phyloP scores from a whole-genome alignment of 2,113 vertebrate genomes.

The Toxostoma redivivum region DNA sequence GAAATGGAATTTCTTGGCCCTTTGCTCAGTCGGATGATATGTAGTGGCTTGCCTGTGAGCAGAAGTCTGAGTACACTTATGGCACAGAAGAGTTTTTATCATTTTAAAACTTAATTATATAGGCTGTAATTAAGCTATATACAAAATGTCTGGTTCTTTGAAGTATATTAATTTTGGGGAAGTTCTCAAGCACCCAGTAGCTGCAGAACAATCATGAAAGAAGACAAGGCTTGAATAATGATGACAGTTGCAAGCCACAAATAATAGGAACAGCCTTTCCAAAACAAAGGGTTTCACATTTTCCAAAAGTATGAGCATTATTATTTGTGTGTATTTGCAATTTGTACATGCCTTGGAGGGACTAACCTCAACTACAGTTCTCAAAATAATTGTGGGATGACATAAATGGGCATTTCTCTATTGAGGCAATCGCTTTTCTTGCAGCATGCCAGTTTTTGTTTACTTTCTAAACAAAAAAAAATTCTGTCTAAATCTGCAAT shows the following conservation, averaged over 20 bases:
- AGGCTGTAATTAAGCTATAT: slow-evolving; percentile 59
- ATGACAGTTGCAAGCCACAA: slow-evolving; percentile 65
- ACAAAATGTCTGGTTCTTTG: slow-evolving; percentile 57
- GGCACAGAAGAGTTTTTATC: slow-evolving; percentile 39
- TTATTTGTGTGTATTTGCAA: slow-evolving; percentile 62
- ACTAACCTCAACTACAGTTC: slow-evolving; percentile 44
- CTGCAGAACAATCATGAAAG: slow-evolving; percentile 58
- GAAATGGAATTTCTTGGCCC: slow-evolving; percentile 61
- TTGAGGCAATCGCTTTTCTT: slow-evolving; percentile 18
- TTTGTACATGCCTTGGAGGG: slow-evolving; percentile 53
- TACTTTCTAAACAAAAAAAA: neutral
- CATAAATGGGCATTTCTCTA: slow-evolving; percentile 53
- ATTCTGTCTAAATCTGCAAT: neutral
- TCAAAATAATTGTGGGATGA: slow-evolving; percentile 52
- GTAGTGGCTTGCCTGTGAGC: slow-evolving; percentile 47
- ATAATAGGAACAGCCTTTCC: slow-evolving; percentile 27
- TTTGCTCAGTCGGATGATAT: neutral
- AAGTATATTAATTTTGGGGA: slow-evolving; percentile 57
- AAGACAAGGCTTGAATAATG: slow-evolving; percentile 54
- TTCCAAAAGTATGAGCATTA: slow-evolving; percentile 45
- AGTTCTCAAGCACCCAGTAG: slow-evolving; percentile 56
- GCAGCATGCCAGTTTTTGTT: slow-evolving; percentile 37
- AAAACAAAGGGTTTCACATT: slow-evolving; percentile 53
- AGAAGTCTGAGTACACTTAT: slow-evolving; percentile 2
- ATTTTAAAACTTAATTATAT: slow-evolving; percentile 65